Percentiles rank a stretch among this genome's conserved stretches.
These are phyloP conservation scores for Ophiodon elongatus DNA, from an alignment of 2,113 vertebrate genomes.

Conservation along the genomic window DNA sequence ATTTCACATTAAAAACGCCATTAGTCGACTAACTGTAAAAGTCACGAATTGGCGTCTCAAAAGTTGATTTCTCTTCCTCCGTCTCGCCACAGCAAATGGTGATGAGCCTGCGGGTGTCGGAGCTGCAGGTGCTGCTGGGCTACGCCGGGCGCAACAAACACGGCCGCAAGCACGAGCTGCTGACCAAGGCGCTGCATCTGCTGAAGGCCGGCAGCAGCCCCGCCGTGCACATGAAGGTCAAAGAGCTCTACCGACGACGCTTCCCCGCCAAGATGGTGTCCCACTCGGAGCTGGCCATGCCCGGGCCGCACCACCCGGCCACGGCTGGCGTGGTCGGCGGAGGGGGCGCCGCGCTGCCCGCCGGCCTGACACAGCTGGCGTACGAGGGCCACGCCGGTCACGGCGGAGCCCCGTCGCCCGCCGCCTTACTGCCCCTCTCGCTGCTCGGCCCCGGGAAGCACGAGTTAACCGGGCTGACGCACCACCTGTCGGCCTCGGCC, in stretches of 20 bases:
- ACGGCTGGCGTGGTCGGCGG: conserved; percentile 71
- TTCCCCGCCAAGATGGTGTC: conserved; percentile 98
- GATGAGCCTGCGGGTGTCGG: conserved; percentile 99
- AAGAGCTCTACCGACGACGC: conserved; percentile 97
- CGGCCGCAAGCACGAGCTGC: conserved; percentile 98
- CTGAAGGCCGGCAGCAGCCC: conserved; percentile 98
- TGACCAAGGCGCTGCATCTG: conserved; percentile 97
- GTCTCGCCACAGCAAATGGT: conserved; percentile 94
- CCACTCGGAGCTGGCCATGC: conserved; percentile 91
- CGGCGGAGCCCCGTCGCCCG: conserved; percentile 90
- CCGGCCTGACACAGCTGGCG: conserved; percentile 91
- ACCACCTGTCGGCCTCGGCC: conserved; percentile 91
- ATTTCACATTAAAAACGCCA: neutral
- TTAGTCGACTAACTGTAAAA: neutral
- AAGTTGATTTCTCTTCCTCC: neutral
- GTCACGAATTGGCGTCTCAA: neutral
- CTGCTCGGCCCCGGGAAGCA: conserved; percentile 96
- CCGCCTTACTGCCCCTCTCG: conserved; percentile 91
- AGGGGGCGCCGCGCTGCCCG: conserved; percentile 86
- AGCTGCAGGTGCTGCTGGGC: conserved; percentile 98
- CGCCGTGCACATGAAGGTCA: conserved; percentile 99
- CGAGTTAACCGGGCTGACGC: conserved; percentile 91
- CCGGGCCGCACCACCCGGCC: conserved; percentile 90
- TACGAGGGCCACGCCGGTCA: conserved; percentile 93
- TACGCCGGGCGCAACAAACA: conserved; percentile 99